Percentiles rank a stretch among this genome's conserved stretches.
These are phyloP conservation scores for Pseudomugil tenellus DNA, from an alignment of 2,797 vertebrate species.

Conservation along the genomic window DNA sequence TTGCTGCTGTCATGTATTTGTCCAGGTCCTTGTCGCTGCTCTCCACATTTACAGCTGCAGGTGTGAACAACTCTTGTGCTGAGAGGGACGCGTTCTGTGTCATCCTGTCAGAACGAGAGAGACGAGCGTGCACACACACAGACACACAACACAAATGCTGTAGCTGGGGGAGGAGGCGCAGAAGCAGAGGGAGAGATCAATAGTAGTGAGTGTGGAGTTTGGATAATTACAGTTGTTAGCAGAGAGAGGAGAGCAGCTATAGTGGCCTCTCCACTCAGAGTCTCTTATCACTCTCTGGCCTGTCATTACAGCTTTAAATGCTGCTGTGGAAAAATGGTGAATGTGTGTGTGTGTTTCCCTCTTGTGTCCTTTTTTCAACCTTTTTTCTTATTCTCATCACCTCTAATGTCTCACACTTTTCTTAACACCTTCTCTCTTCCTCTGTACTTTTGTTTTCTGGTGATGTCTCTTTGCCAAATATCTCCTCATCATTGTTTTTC, in stretches of 20 bases:
- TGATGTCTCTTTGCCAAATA: not conserved
- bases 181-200: slow-evolving; percentile 87
- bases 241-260: slow-evolving; percentile 80
- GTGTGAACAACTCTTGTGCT: slow-evolving; percentile 91
- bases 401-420: slow-evolving; percentile 2
- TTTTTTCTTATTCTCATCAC: slow-evolving; percentile 7
- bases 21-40: slow-evolving; percentile 81
- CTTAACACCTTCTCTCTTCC: not conserved
- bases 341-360: slow-evolving; percentile 31
- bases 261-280: slow-evolving; percentile 85
- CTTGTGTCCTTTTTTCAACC: not conserved
- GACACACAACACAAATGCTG: slow-evolving; percentile 11
- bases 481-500: not conserved
- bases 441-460: not conserved
- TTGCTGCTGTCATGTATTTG: slow-evolving; percentile 80
- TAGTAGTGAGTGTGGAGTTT: slow-evolving; percentile 94
- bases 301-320: slow-evolving; percentile 85
- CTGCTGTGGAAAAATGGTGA: slow-evolving; percentile 71
- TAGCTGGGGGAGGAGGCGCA: slow-evolving; percentile 26
- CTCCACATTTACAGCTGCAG: slow-evolving; percentile 86
- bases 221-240: slow-evolving; percentile 95
- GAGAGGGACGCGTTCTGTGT: slow-evolving; percentile 84
- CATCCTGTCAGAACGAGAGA: slow-evolving; percentile 55
- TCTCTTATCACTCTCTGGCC: slow-evolving; percentile 91
- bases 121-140: not conserved